Percentiles rank a stretch among this genome's conserved stretches.
phyloP scores from a whole-genome alignment of 30 jellyfish, hydroid and myxozoan genomes.

The Rhopilema esculentum region DNA sequence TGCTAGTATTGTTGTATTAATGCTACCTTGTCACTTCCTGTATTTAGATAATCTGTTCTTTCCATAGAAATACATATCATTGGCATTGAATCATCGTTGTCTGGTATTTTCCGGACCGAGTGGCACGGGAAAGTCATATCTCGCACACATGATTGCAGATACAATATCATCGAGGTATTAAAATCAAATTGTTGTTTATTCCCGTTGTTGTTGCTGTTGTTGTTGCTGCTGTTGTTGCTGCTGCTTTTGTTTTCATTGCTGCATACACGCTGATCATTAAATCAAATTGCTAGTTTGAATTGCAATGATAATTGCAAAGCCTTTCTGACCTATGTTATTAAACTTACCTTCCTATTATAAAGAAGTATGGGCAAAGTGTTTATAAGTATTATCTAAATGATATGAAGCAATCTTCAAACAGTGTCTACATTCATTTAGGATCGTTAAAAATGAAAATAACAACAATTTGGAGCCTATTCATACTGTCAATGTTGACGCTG shows the following conservation, averaged over 20 bases:
- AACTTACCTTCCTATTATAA: no score
- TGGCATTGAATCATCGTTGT: conserved; percentile 57
- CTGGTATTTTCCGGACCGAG: conserved; percentile 90
- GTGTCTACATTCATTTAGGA: background rate
- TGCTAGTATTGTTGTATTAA: no score
- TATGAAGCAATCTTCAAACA: no score
- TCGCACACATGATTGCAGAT: conserved; percentile 73
- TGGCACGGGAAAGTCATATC: conserved; percentile 95
- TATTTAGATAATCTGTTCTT: background rate
- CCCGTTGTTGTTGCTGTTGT: background rate
- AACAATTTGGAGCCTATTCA: conserved; percentile 41
- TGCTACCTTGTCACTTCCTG: background rate
- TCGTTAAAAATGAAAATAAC: conserved; percentile 6
- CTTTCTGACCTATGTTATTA: no score
- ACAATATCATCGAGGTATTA: conserved; percentile 65
- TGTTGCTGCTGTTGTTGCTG: background rate
- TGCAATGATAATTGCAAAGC: no score
- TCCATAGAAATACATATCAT: conserved; percentile 77
- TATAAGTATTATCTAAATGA: no score
- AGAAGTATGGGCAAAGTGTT: no score
- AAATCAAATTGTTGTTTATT: background rate
- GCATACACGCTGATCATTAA: background rate
- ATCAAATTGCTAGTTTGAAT: no score
- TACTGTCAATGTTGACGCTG: conserved; percentile 66
- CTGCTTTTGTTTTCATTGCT: background rate